Evolutionary conservation across 2,113 vertebrate species (phyloP).

Genomic region (Lanius collurio): DNA sequence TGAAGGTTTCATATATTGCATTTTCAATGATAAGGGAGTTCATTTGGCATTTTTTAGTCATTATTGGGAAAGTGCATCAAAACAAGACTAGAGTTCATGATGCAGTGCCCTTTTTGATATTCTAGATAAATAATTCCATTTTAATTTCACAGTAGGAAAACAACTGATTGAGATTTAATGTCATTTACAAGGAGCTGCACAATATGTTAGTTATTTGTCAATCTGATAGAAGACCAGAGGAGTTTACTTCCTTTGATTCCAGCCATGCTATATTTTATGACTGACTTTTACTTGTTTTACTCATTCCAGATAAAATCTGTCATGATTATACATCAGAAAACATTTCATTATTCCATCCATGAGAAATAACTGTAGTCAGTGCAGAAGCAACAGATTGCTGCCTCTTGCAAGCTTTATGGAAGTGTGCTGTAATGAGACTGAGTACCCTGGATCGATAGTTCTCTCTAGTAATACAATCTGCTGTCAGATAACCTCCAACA

Average conservation of each 20-base stretch:
- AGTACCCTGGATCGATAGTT: conserved; percentile 61
- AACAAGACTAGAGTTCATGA: conserved; percentile 5
- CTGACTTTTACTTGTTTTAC: conserved; percentile 64
- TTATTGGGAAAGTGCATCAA: neutral
- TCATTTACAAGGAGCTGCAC: neutral
- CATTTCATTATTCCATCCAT: conserved; percentile 63
- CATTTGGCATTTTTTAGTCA: neutral
- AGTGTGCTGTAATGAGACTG: conserved; percentile 64
- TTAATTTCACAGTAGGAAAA: conserved; percentile 59
- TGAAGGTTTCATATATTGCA: neutral
- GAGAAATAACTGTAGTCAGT: conserved; percentile 66
- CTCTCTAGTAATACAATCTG: conserved; percentile 54
- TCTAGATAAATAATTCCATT: conserved; percentile 54
- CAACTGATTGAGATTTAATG: conserved; percentile 58
- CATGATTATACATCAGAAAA: conserved; percentile 70
- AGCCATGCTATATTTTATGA: conserved; percentile 38
- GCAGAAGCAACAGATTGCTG: conserved; percentile 71
- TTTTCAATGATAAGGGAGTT: neutral
- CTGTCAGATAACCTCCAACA: conserved; percentile 55
- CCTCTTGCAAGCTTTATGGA: conserved; percentile 56
- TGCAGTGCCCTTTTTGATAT: conserved; percentile 22
- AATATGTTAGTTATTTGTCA: conserved; percentile 70
- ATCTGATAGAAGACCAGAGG: conserved; percentile 61
- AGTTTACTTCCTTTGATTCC: conserved; percentile 65
- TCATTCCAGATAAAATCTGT: conserved; percentile 68